Evolutionary conservation across 2,888 invertebrate species (phyloP).

Genomic region (Stegana nigrithorax): DNA sequence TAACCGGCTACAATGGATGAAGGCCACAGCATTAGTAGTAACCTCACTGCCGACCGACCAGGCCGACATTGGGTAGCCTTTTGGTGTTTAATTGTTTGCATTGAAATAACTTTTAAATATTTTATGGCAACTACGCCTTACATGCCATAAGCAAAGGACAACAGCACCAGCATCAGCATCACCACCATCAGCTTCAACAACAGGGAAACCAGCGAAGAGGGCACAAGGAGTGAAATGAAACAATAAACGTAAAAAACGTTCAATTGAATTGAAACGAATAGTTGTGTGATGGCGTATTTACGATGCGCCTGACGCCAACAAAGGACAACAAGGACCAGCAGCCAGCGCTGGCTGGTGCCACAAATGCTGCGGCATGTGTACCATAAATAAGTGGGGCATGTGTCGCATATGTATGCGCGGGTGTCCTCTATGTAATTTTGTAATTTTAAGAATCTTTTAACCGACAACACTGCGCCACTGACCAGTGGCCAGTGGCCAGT

Average conservation of each 20-base stretch:
- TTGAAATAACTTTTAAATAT: too few species aligned
- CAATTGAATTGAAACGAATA: constrained; percentile 63
- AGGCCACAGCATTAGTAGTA: too few species aligned
- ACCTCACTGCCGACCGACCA: too few species aligned
- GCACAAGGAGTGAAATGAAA: constrained; percentile 41
- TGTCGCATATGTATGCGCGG: constrained; percentile 5
- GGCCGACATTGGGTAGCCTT: too few species aligned
- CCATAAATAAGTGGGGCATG: neutral
- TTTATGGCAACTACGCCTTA: too few species aligned
- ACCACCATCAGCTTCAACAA: too few species aligned
- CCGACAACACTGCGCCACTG: constrained; percentile 62
- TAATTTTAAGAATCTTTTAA: constrained; percentile 60
- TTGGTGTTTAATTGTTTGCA: too few species aligned
- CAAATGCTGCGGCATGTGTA: constrained; percentile 32
- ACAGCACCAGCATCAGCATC: too few species aligned
- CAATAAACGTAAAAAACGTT: constrained; percentile 62
- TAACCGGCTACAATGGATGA: too few species aligned
- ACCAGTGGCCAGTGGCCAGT: too few species aligned
- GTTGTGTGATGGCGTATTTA: constrained; percentile 57
- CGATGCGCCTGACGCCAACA: constrained; percentile 36
- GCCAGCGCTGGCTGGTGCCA: neutral
- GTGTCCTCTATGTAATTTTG: constrained; percentile 55
- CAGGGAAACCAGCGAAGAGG: constrained; percentile 8
- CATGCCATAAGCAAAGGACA: too few species aligned
- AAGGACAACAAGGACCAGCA: constrained; percentile 24